Conservation (phyloP, 2,888 invertebrate genomes). For the Ectemnius continuus region DNA sequence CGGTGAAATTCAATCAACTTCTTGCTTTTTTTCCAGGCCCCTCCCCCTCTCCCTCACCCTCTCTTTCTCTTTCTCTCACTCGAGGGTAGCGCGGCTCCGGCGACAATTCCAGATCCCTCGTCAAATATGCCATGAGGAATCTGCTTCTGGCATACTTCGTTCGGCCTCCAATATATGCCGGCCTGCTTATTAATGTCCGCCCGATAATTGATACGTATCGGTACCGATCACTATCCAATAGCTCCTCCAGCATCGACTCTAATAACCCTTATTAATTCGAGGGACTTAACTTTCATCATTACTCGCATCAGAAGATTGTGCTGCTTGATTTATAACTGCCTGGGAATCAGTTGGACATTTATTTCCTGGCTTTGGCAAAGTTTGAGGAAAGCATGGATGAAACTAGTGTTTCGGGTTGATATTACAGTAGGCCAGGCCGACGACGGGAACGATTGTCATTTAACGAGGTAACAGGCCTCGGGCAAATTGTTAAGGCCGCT, state of each 20-base stretch:
- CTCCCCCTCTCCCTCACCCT: slow-evolving; percentile 12
- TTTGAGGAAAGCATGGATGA: too few relatives aligned
- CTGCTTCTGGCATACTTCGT: slow-evolving; percentile 28
- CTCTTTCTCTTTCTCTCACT: too few relatives aligned
- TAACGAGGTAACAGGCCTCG: slow-evolving; percentile 73
- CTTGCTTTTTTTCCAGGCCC: slow-evolving; percentile 53
- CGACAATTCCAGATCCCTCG: slow-evolving; percentile 59
- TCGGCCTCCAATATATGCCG: slow-evolving; percentile 33
- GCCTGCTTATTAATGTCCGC: slow-evolving; percentile 61
- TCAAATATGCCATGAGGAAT: slow-evolving; percentile 58
- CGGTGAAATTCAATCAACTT: slow-evolving; percentile 67
- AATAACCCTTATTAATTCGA: slow-evolving; percentile 59
- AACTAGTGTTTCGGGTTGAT: slow-evolving; percentile 24
- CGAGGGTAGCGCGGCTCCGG: slow-evolving; percentile 14
- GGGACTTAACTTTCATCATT: slow-evolving; percentile 57
- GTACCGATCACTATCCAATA: slow-evolving; percentile 41
- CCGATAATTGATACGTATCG: slow-evolving; percentile 61
- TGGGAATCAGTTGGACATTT: background rate
- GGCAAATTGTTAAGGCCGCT: slow-evolving; percentile 69
- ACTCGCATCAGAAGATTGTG: slow-evolving; percentile 40
- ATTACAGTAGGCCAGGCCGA: slow-evolving; percentile 10
- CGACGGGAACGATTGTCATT: slow-evolving; percentile 74
- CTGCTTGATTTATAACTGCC: slow-evolving; percentile 29
- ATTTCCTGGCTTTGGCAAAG: too few relatives aligned
- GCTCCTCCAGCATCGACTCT: slow-evolving; percentile 25